Percentiles rank a stretch among this genome's conserved stretches.
These are phyloP conservation scores for Danio rerio DNA, from an alignment of 2,113 vertebrate species.

Conservation along the genomic window DNA sequence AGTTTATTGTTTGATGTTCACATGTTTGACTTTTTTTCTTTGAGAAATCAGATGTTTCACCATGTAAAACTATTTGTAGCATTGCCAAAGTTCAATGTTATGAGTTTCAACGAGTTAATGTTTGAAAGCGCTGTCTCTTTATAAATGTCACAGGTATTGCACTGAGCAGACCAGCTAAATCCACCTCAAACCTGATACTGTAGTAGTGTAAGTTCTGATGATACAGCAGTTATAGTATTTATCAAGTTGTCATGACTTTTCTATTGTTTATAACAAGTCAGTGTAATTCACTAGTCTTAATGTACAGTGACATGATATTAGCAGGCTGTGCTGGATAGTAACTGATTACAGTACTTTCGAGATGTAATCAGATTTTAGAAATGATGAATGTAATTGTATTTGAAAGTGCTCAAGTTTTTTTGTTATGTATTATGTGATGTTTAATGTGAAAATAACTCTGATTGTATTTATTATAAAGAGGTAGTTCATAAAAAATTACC, in stretches of 20 bases:
- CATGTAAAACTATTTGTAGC: neutral
- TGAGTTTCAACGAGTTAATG: neutral
- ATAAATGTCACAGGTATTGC: neutral
- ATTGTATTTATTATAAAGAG: too few relatives aligned
- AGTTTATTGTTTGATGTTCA: conserved; percentile 50
- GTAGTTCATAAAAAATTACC: too few relatives aligned
- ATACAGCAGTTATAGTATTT: neutral
- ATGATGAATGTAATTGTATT: too few relatives aligned
- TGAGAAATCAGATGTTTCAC: neutral
- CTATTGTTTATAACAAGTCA: neutral
- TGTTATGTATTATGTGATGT: too few relatives aligned
- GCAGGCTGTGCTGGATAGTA: neutral
- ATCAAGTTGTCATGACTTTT: neutral
- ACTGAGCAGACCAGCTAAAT: neutral
- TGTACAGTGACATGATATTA: neutral
- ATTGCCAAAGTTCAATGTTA: conserved; percentile 9
- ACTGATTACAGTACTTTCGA: too few relatives aligned
- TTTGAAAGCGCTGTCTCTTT: conserved; percentile 2
- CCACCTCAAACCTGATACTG: neutral
- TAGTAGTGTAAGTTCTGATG: neutral
- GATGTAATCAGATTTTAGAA: too few relatives aligned
- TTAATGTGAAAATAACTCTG: too few relatives aligned
- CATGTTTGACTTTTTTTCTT: neutral
- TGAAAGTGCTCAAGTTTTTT: too few relatives aligned
- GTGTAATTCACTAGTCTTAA: too few relatives aligned